These are phyloP conservation scores for Heliconius eleuchia DNA, from an alignment of 1,140 invertebrate species.

Conservation along the genomic window DNA sequence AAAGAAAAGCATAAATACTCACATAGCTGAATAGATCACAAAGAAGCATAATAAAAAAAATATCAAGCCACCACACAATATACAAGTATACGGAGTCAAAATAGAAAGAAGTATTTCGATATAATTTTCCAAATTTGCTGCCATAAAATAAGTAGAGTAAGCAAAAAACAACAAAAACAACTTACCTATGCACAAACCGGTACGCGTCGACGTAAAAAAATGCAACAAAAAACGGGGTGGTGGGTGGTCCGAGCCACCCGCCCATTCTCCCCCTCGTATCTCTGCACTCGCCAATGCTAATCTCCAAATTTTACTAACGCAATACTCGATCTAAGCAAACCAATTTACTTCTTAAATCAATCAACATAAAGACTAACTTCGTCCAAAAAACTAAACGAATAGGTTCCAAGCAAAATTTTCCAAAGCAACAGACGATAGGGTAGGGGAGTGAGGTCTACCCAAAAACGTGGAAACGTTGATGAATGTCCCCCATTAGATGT, in stretches of 20 bases:
- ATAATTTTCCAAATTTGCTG: not conserved
- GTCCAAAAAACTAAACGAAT: conserved; percentile 29
- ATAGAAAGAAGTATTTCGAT: not conserved
- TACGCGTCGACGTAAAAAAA: conserved; percentile 70
- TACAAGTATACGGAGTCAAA: not conserved
- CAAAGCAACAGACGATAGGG: conserved; percentile 69
- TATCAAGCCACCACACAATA: not conserved
- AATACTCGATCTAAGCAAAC: conserved; percentile 44
- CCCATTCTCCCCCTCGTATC: conserved; percentile 64
- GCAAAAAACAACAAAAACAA: conserved; percentile 29
- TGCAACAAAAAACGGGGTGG: conserved; percentile 71
- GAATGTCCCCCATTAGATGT: conserved; percentile 82
- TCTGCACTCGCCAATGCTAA: conserved; percentile 75
- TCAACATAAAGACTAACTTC: conserved; percentile 29
- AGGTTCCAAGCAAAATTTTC: conserved; percentile 53
- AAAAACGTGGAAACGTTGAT: conserved; percentile 80
- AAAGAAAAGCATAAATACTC: not conserved
- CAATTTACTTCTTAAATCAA: conserved; percentile 42
- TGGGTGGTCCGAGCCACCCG: conserved; percentile 58
- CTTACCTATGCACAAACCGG: conserved; percentile 59
- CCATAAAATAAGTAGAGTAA: not conserved
- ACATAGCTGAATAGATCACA: no score
- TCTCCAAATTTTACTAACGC: conserved; percentile 70
- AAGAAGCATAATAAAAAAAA: not conserved
- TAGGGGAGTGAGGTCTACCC: conserved; percentile 66